Conservation (phyloP, 2,113 vertebrate species). For the Otolemur garnettii region DNA sequence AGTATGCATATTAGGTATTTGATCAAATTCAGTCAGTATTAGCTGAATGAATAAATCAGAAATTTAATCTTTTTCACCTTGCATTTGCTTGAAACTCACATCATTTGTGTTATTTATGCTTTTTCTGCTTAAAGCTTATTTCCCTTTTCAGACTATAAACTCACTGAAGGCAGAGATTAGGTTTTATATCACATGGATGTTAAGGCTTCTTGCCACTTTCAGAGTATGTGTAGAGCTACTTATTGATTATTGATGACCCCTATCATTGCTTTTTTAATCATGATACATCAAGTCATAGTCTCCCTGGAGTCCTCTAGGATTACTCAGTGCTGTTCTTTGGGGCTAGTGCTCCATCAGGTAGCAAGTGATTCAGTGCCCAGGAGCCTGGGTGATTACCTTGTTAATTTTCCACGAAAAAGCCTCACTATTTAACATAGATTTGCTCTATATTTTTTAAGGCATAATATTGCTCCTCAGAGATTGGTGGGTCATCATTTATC, state of each 20-base stretch:
- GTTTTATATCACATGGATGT: background rate
- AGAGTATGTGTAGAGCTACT: background rate
- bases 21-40: background rate
- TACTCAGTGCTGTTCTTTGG: background rate
- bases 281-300: background rate
- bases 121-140: background rate
- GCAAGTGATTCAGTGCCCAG: background rate
- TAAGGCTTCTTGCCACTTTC: background rate
- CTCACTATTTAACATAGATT: constrained; percentile 8
- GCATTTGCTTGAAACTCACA: constrained; percentile 18
- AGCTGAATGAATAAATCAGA: constrained; percentile 3
- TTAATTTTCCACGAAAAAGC: constrained; percentile 38
- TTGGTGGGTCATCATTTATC: constrained; percentile 40
- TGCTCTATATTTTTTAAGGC: constrained; percentile 36
- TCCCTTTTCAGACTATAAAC: background rate
- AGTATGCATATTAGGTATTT: background rate
- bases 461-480: constrained; percentile 9
- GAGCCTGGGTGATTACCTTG: background rate
- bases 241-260: background rate
- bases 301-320: background rate
- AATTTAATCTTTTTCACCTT: background rate
- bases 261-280: background rate
- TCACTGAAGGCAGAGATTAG: background rate
- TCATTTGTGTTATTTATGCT: background rate
- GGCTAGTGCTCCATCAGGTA: background rate